A percentile compares a stretch with the other conserved stretches of the same genome.
phyloP scores from a whole-genome alignment of 2,797 vertebrate species.

The Chiloscyllium punctatum region DNA sequence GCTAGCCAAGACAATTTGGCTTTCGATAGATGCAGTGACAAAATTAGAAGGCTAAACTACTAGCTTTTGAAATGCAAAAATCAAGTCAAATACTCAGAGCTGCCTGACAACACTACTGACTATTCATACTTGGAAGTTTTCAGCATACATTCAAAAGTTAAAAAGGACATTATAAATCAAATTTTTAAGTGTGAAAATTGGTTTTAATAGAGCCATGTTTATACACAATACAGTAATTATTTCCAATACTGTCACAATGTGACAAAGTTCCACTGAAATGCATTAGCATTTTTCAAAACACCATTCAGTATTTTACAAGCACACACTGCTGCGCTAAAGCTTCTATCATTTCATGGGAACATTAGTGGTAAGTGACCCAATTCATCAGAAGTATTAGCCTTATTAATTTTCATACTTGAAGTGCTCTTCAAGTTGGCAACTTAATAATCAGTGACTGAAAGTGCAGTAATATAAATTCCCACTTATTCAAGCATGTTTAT shows the following conservation, averaged over 20 bases:
- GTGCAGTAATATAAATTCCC: not conserved
- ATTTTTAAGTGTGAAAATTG: not conserved
- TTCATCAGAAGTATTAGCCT: not conserved
- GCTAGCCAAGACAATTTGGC: not conserved
- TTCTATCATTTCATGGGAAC: not conserved
- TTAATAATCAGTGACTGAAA: not conserved
- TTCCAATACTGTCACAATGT: too few relatives aligned
- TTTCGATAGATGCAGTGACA: not conserved
- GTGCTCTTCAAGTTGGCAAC: too few relatives aligned
- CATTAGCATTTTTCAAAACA: not conserved
- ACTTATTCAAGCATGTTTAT: not conserved
- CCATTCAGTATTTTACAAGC: not conserved
- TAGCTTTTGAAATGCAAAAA: not conserved
- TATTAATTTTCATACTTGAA: conserved; percentile 33
- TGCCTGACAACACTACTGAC: not conserved
- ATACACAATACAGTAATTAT: too few relatives aligned
- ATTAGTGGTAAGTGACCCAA: not conserved
- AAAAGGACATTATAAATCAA: not conserved
- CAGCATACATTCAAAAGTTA: not conserved
- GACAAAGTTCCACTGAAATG: not conserved
- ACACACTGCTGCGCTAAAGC: not conserved
- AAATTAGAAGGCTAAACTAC: not conserved
- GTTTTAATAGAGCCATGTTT: too few relatives aligned
- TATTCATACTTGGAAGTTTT: not conserved
- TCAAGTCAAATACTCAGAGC: not conserved